Conservation (phyloP, 2,113 vertebrate genomes). For the Myotis yumanensis region DNA sequence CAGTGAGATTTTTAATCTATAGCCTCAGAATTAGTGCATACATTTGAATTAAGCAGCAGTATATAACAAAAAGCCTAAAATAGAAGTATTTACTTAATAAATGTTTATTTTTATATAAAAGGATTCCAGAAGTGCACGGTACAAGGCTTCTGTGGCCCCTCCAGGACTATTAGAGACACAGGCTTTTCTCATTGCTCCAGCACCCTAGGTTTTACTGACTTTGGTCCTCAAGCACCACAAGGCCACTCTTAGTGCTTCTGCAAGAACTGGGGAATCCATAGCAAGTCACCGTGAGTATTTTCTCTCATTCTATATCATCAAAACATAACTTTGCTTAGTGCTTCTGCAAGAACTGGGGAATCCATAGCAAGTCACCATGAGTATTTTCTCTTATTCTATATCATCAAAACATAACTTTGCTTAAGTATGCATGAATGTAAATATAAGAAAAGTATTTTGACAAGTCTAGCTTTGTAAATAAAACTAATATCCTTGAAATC, state of each 20-base stretch:
- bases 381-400: not conserved
- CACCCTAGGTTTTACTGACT: not conserved
- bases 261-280: not conserved
- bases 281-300: not conserved
- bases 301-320: not conserved
- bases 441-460: not conserved
- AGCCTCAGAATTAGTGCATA: not conserved
- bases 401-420: not conserved
- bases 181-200: not conserved
- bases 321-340: not conserved
- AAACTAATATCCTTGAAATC: slow-evolving; percentile 23
- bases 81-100: not conserved
- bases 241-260: not conserved
- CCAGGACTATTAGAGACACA: not conserved
- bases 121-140: not conserved
- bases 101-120: not conserved
- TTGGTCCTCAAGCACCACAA: not conserved
- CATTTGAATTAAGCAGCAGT: not conserved
- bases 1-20: not conserved
- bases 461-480: not conserved
- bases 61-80: not conserved
- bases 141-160: not conserved
- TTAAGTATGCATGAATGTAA: not conserved
- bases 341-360: not conserved
- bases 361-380: not conserved